Evolutionary conservation across 2,113 vertebrate species (phyloP).

Genomic region (Bujurquina vittata): DNA sequence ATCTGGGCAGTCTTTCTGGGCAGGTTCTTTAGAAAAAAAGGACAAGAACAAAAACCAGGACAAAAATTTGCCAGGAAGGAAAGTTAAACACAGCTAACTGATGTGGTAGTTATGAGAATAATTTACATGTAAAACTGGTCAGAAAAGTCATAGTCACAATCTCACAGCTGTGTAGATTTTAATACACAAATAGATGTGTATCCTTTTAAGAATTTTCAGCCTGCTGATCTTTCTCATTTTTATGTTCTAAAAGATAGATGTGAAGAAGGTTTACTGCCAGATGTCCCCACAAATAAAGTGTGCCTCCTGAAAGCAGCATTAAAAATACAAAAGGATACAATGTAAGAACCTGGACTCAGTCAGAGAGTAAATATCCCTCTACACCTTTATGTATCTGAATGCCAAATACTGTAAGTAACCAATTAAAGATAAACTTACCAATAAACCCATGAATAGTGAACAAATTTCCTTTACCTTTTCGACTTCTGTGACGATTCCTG

Average conservation of each 20-base stretch:
- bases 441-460: neutral
- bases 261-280: neutral
- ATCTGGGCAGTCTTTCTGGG: too few species aligned
- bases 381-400: neutral
- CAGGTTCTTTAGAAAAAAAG: too few species aligned
- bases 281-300: neutral
- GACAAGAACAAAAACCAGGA: too few species aligned
- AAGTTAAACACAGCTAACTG: too few species aligned
- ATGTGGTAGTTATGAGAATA: too few species aligned
- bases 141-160: too few species aligned
- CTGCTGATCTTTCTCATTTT: neutral
- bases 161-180: neutral
- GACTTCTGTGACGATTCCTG: conserved; percentile 8
- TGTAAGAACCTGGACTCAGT: neutral
- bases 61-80: too few species aligned
- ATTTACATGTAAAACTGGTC: too few species aligned
- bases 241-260: neutral
- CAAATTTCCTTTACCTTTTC: conserved; percentile 45
- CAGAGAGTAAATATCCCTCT: neutral
- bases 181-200: too few species aligned
- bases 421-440: neutral
- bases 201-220: neutral
- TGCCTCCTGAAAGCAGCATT: neutral
- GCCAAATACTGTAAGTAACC: neutral
- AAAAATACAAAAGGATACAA: neutral